A percentile compares a stretch with the other conserved stretches of the same genome.
Evolutionary conservation across 1,140 invertebrate species (phyloP).

Genomic region (Globodera rostochiensis): DNA sequence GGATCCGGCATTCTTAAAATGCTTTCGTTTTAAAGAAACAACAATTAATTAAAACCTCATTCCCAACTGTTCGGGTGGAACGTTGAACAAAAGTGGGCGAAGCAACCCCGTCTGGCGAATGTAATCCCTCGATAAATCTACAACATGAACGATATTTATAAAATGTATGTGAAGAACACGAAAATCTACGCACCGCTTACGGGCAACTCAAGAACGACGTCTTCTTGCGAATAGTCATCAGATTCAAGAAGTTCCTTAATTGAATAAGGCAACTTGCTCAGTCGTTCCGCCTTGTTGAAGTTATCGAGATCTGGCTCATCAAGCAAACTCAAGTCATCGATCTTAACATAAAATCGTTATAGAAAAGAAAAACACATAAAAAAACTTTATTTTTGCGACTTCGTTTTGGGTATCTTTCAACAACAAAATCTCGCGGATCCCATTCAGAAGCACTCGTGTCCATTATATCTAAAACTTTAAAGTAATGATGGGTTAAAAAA

Average conservation of each 20-base stretch:
- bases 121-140: constrained; percentile 34
- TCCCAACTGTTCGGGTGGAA: constrained; percentile 24
- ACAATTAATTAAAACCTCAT: constrained; percentile 24
- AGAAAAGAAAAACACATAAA: neutral
- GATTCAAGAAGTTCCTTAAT: constrained; percentile 2
- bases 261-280: constrained; percentile 2
- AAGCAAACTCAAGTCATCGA: constrained; percentile 20
- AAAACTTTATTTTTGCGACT: constrained; percentile 16
- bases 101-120: constrained; percentile 23
- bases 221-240: neutral
- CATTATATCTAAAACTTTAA: neutral
- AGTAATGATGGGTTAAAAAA: too few species aligned
- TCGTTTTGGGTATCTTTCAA: constrained; percentile 14
- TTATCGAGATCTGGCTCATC: constrained; percentile 2
- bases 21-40: neutral
- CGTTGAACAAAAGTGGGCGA: constrained; percentile 32
- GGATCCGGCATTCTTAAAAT: constrained; percentile 25
- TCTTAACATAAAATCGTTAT: neutral
- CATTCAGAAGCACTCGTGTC: neutral
- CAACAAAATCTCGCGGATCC: neutral
- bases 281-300: constrained; percentile 6
- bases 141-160: neutral
- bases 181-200: neutral
- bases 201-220: neutral
- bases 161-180: too few species aligned